Percentiles rank a stretch among this genome's conserved stretches.
Conservation (phyloP, 2,113 vertebrate genomes). For the Albula goreensis region DNA sequence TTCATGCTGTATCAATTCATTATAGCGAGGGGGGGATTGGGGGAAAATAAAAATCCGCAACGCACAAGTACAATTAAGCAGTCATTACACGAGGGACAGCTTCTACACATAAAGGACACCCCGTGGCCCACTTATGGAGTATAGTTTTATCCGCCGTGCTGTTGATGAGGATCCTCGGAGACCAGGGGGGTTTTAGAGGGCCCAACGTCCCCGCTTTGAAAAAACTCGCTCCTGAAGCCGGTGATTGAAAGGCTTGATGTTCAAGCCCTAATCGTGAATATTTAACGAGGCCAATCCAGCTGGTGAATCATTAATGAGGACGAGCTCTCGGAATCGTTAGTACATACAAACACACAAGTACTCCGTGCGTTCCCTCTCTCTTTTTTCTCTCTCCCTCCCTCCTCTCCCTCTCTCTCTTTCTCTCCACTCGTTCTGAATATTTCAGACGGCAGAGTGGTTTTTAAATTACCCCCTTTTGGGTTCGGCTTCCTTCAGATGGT, state of each 20-base stretch:
- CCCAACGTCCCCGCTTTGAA: constrained; percentile 20
- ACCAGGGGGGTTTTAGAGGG: constrained; percentile 2
- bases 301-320: constrained; percentile 63
- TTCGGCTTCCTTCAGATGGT: constrained; percentile 66
- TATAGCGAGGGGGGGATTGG: constrained; percentile 48
- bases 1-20: constrained; percentile 72
- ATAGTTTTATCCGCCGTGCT: neutral
- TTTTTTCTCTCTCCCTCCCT: constrained; percentile 30
- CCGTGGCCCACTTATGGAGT: constrained; percentile 3
- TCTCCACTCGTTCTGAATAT: constrained; percentile 64
- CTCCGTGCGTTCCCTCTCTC: constrained; percentile 33
- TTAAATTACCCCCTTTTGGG: constrained; percentile 69
- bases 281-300: constrained; percentile 61
- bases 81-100: constrained; percentile 12
- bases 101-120: constrained; percentile 30
- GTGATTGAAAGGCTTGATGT: constrained; percentile 58
- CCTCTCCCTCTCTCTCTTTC: constrained; percentile 33
- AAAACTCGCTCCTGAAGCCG: constrained; percentile 32
- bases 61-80: constrained; percentile 33
- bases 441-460: constrained; percentile 70
- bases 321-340: constrained; percentile 62
- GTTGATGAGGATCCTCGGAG: constrained; percentile 11
- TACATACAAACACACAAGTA: constrained; percentile 60
- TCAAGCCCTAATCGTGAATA: constrained; percentile 62
- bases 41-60: constrained; percentile 49